Base-by-base conservation (phyloP, 2,888 invertebrate genomes). In the Lasiommata megera region DNA sequence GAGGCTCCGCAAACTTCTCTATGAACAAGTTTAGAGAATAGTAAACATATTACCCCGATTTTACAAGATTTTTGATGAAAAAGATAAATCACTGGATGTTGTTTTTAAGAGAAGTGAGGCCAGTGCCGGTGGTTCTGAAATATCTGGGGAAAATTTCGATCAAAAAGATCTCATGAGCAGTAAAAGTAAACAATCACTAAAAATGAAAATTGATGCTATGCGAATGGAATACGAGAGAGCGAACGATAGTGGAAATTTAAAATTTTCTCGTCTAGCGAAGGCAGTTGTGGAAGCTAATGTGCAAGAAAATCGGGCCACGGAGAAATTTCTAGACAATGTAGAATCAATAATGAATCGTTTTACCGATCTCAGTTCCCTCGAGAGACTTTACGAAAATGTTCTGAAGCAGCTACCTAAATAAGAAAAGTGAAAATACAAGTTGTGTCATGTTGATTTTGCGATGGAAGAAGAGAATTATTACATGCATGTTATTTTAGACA, bases 251-350 rank as follows among this genome's bases (percentile, higher is more conserved):
- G 56, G 53, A 52, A 59, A 60, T 54, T 40, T 56, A 18, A 61
- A 62, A 54, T 62, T 65, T 48, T 43, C 58, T 23, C 46, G 54
- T 47, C 60, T 67, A 8, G 54, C 58, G 14, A 56, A 66, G 54
- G 60, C 63, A 12, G 63, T 64, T 52, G 62, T 53, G 61, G 66
- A 61, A 62, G 65, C 61, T 7, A 62, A 61, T 57, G 54, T 43
- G 36, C 59, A 70, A 56, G 74, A 76, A 58, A 68, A 65, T 46
- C 43, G 52, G 34, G 63, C 53, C 1, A 71, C 72, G n/a, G 71
- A 77, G 11, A 73, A 76, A 62, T 78, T 81, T 47, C 52, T 79
- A 12, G 54, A 62, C 12, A 70, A 74, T 31, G 64, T 80, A 2
- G 74, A 74, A 62, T 63, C 61, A 17, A 66, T 77, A 68, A 70